Evolutionary conservation across 64 coral and sea anemone species (phyloP), one percentile per base, ranked within the genome.

Genomic region (Anthopleura sola): DNA sequence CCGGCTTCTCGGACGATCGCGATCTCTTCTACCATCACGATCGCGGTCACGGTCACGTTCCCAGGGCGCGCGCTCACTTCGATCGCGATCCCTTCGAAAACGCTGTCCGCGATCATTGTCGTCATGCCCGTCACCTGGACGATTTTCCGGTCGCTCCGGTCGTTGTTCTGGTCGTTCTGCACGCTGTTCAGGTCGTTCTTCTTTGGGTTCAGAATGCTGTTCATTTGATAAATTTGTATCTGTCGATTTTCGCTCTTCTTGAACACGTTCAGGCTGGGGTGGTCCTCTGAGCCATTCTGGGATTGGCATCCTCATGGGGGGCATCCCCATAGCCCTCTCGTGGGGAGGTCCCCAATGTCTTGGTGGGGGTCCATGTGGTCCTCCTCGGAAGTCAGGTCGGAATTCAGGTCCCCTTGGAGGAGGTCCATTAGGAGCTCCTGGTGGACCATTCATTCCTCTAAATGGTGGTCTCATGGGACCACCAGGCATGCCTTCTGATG

Each of bases 51-150:
- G 49, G 49, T 83, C 81, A 0, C 75, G 75, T 37, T 46, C 39
- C 75, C 75, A 39, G 36, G 75, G 75, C 3, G 54, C 36, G 3
- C 86, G 86, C 38, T 88, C 86, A 34, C 81, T 79, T 3, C 87
- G 79, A 28, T 90, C 88, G 38, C 89, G 88, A 54, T 69, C 88
- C n/a, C 88, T 79, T 50, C 78, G 88, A 57, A 55, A 66, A 85
- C 83, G 88, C 6, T 90, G 64, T 16, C 80, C 17, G n/a, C 66
- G 66, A 12, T 71, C 66, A 32, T 1, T 81, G 53, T 51, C 78
- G 0, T 74, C 87, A 83, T 46, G 23, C 16, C 31, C 78, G 21
- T 89, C 87, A 82, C 56, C 78, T 2, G 81, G 33, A 50, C 62
- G 79, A 83, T 83, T 55, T 1, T 68, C 80, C 4, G 57, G 46